These are phyloP conservation scores for Leptinotarsa undecemlineata DNA, from an alignment of 1,140 invertebrate species.

Conservation along the genomic window DNA sequence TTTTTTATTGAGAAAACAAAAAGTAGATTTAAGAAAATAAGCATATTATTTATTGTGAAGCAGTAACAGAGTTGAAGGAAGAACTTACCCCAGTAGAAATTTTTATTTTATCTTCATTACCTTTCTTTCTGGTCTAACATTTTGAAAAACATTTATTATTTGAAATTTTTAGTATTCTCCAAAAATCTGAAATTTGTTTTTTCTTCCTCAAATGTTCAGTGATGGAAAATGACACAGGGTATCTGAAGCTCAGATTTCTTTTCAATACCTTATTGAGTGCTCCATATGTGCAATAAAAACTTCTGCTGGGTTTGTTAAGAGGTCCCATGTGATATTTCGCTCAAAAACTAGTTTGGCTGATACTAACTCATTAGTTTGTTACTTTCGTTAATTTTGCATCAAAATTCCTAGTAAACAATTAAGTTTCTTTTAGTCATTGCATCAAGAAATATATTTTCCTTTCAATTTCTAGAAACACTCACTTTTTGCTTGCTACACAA, in stretches of 20 bases:
- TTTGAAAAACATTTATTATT: no score
- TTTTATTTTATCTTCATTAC: not conserved
- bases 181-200: no score
- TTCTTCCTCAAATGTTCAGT: no score
- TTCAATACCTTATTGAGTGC: no score
- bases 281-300: not conserved
- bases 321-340: slow-evolving; percentile 52
- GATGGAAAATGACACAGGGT: no score
- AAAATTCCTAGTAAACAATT: slow-evolving; percentile 21
- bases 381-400: slow-evolving; percentile 28
- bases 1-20: slow-evolving; percentile 49
- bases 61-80: slow-evolving; percentile 29
- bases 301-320: slow-evolving; percentile 39
- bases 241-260: no score
- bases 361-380: slow-evolving; percentile 29
- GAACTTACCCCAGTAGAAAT: slow-evolving; percentile 21
- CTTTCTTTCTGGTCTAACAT: no score
- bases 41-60: slow-evolving; percentile 39
- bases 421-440: slow-evolving; percentile 5
- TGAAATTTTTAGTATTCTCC: no score
- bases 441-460: slow-evolving; percentile 21
- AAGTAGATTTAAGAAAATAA: slow-evolving; percentile 34
- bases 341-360: slow-evolving; percentile 43
- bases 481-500: slow-evolving; percentile 13
- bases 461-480: slow-evolving; percentile 22